Base-by-base conservation (phyloP, 53 echinoderm and acorn worm species). In the Arbacia lixula region DNA sequence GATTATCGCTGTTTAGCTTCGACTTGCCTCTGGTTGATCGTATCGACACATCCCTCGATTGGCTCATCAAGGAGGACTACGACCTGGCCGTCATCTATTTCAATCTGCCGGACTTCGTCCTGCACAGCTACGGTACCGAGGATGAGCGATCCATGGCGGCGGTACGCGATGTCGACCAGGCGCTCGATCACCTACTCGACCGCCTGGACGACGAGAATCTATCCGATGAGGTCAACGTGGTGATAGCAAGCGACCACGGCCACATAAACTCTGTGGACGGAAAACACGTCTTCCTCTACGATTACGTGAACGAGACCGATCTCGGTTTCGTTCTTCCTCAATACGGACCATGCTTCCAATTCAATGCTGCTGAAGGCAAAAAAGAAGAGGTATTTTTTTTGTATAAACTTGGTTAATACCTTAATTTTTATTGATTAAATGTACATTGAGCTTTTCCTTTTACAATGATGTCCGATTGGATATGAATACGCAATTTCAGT, bases 341-440 rank as follows among this genome's bases (percentile, higher is more conserved):
- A 60, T 92, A 98, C 60, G 98, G 94, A 60, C 94, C 94, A 3
- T 87, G 87, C 32, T 94, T 93, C 40, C 93, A 94, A 76, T 82
- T 98, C 12, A 77, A 85, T 39, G 88, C 98, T 4, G 76, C 85
- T 2, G 94, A 88, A 3, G 98, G 98, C 26, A 92, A 88, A 27
- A 37, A 84, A 12, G 94, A 98, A 3, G 81, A 88, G 92, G 94
- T 98, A 71, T 36, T 38, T 5, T 56, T 17, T 56, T n/a, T n/a
- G n/a, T n/a, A n/a, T n/a, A n/a, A n/a, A n/a, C n/a, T n/a, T n/a
- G n/a, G n/a, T n/a, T n/a, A n/a, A n/a, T n/a, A n/a, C n/a, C n/a
- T n/a, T n/a, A n/a, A n/a, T n/a, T n/a, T n/a, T n/a, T n/a, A n/a
- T n/a, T n/a, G n/a, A n/a, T n/a, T n/a, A n/a, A n/a, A n/a, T n/a